These are phyloP conservation scores for Zoanthus sansibaricus DNA, from an alignment of 92 coral and sea anemone genomes.

Conservation along the genomic window DNA sequence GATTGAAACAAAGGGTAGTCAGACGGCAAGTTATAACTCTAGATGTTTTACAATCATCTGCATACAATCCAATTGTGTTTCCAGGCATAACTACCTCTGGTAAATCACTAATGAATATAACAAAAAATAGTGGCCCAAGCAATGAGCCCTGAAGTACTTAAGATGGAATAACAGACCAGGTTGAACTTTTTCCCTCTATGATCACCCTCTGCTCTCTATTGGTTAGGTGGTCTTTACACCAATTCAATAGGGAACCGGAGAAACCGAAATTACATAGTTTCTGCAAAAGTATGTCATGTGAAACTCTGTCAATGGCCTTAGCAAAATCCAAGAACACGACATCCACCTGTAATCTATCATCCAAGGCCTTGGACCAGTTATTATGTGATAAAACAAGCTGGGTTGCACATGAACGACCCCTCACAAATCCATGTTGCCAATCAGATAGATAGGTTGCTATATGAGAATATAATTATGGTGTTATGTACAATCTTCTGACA, in stretches of 20 bases:
- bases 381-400: slow-evolving; percentile 42
- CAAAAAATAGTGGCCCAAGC: too few species aligned
- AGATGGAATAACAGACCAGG: too few species aligned
- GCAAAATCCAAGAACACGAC: slow-evolving; percentile 55
- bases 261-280: slow-evolving; percentile 61
- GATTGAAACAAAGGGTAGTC: too few species aligned
- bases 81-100: too few species aligned
- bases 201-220: slow-evolving; percentile 54
- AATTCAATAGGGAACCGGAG: slow-evolving; percentile 45
- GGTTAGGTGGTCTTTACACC: slow-evolving; percentile 51
- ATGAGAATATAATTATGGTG: slow-evolving; percentile 44
- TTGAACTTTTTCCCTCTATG: background rate
- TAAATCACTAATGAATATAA: too few species aligned
- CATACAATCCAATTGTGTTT: too few species aligned
- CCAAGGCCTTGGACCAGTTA: slow-evolving; percentile 49
- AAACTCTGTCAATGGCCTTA: slow-evolving; percentile 46
- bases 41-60: too few species aligned
- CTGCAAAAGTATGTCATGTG: slow-evolving; percentile 50
- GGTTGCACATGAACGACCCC: slow-evolving; percentile 59
- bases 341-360: slow-evolving; percentile 59
- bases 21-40: too few species aligned
- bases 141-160: too few species aligned
- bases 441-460: slow-evolving; percentile 41
- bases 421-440: slow-evolving; percentile 60
- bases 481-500: slow-evolving; percentile 51